A percentile compares a stretch with the other conserved stretches of the same genome.
These are phyloP conservation scores for Diarsia dahlii DNA, from an alignment of 2,888 invertebrate genomes.

Conservation along the genomic window DNA sequence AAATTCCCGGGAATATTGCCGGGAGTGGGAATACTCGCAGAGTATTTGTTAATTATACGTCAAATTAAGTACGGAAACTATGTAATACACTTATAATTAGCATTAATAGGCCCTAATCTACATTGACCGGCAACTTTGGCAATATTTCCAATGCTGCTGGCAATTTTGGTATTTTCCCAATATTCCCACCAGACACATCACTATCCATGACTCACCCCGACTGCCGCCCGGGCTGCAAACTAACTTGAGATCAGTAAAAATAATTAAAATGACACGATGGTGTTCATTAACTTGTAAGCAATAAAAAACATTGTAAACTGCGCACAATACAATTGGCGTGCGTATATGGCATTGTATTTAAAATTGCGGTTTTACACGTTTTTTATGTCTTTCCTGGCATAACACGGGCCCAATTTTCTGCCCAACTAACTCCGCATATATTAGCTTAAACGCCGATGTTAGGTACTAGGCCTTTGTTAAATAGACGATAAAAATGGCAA, in stretches of 20 bases:
- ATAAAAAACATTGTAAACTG: constrained; percentile 52
- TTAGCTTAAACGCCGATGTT: constrained; percentile 39
- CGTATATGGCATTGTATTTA: constrained; percentile 60
- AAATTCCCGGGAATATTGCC: too few relatives aligned
- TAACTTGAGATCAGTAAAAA: constrained; percentile 66
- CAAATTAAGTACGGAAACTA: too few relatives aligned
- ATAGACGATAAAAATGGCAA: constrained; percentile 37
- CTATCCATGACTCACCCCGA: constrained; percentile 72
- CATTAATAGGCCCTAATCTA: too few relatives aligned
- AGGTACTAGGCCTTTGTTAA: constrained; percentile 35
- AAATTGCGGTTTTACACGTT: constrained; percentile 52
- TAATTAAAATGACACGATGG: constrained; percentile 58
- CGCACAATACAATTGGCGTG: constrained; percentile 56
- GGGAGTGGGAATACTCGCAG: too few relatives aligned
- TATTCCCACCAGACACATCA: too few relatives aligned
- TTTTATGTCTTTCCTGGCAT: constrained; percentile 30
- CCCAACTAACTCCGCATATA: constrained; percentile 41
- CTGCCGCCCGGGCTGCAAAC: constrained; percentile 59
- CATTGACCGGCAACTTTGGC: too few relatives aligned
- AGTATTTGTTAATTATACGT: too few relatives aligned
- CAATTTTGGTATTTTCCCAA: too few relatives aligned
- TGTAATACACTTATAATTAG: too few relatives aligned
- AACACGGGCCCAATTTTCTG: constrained; percentile 44
- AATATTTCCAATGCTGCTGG: too few relatives aligned
- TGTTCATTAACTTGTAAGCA: constrained; percentile 53